Evolutionary conservation across 2,797 vertebrate species (phyloP).

Genomic region (Paratrypauchen microcephalus): DNA sequence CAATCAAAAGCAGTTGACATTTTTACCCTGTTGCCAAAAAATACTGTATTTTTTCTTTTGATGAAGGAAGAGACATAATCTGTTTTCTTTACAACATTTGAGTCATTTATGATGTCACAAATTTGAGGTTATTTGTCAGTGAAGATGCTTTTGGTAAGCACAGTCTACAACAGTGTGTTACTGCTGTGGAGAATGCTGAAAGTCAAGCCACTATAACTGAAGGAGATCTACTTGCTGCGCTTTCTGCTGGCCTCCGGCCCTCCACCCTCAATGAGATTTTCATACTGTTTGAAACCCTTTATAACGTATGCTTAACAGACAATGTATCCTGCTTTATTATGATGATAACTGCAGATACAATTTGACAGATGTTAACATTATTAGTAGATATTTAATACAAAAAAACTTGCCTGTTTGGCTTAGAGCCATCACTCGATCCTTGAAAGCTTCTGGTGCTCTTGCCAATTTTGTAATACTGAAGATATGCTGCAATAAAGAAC

Average conservation of each 20-base stretch:
- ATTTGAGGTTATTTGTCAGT: slow-evolving; percentile 3
- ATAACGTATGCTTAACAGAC: slow-evolving; percentile 36
- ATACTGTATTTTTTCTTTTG: slow-evolving; percentile 27
- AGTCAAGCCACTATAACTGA: slow-evolving; percentile 12
- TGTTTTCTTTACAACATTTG: slow-evolving; percentile 19
- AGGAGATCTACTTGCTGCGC: slow-evolving; percentile 10
- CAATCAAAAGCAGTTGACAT: slow-evolving; percentile 28
- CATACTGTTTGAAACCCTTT: slow-evolving; percentile 39
- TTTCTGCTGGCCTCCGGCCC: slow-evolving; percentile 24
- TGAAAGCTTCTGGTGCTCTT: slow-evolving; percentile 59
- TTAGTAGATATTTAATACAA: not conserved
- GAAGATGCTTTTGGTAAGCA: slow-evolving; percentile 5
- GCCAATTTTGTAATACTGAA: slow-evolving; percentile 55
- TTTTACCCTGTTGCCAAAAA: slow-evolving; percentile 52
- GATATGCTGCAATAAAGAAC: slow-evolving; percentile 65
- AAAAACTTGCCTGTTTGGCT: slow-evolving; percentile 32
- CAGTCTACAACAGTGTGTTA: slow-evolving; percentile 1
- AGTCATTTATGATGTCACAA: not conserved
- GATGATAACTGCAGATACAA: slow-evolving; percentile 24
- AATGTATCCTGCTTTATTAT: slow-evolving; percentile 44
- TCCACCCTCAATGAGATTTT: slow-evolving; percentile 13
- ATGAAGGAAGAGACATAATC: slow-evolving; percentile 12
- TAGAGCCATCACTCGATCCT: slow-evolving; percentile 46
- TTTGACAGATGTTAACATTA: slow-evolving; percentile 11
- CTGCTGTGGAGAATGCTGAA: slow-evolving; percentile 2